Evolutionary conservation across 2,113 vertebrate genomes (phyloP).

Genomic region (human (Homo sapiens)): DNA sequence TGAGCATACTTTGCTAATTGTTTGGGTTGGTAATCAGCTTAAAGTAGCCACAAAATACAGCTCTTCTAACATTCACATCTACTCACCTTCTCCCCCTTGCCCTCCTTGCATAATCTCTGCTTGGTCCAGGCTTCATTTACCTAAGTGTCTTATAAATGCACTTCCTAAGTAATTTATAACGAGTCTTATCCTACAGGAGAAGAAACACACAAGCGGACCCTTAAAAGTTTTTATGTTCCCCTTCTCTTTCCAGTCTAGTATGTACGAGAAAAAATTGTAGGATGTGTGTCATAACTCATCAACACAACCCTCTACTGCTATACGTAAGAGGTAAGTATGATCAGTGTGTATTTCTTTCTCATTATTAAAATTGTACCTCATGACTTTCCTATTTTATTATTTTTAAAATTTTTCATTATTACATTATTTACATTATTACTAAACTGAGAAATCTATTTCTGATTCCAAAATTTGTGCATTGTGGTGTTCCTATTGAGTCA

Average conservation of each 20-base stretch:
- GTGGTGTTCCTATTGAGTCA: not conserved
- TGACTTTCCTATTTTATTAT: not conserved
- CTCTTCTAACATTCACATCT: not conserved
- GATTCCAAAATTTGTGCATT: not conserved
- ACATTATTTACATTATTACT: not conserved
- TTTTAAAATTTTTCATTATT: not conserved
- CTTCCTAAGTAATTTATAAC: not conserved
- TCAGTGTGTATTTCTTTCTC: not conserved
- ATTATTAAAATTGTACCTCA: not conserved
- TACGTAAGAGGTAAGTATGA: not conserved
- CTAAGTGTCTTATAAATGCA: not conserved
- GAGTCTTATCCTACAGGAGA: not conserved
- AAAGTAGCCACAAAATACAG: not conserved
- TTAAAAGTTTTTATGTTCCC: not conserved
- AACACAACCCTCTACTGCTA: not conserved
- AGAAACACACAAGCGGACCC: not conserved
- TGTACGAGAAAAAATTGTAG: not conserved
- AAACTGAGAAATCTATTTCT: not conserved
- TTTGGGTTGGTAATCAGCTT: not conserved
- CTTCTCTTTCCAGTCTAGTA: not conserved
- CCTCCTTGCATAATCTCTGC: not conserved
- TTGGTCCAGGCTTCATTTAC: not conserved
- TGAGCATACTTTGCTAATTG: not conserved
- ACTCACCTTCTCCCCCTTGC: not conserved
- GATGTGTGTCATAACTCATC: not conserved